Evolutionary conservation across 37 sponge, comb jelly and placozoan species (phyloP).

Genomic region (Hexactinellida sp.): DNA sequence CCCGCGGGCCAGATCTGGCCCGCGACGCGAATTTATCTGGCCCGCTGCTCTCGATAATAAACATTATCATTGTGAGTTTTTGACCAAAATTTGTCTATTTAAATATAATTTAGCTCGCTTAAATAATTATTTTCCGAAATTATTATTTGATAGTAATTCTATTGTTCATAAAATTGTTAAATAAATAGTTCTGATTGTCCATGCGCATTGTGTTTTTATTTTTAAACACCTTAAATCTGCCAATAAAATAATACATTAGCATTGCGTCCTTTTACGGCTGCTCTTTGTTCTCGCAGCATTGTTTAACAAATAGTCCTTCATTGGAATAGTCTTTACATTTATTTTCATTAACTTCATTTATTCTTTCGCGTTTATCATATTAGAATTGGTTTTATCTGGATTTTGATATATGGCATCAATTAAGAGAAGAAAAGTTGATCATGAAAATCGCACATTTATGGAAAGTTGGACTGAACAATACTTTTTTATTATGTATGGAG

Average conservation of each 20-base stretch:
- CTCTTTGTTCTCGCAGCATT: not conserved
- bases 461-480: conserved; percentile 11
- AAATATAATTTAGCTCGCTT: not conserved
- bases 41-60: not conserved
- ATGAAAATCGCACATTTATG: not conserved
- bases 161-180: not conserved
- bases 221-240: not conserved
- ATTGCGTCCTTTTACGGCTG: not conserved
- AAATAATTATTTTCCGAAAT: not conserved
- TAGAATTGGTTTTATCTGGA: not conserved
- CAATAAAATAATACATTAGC: not conserved
- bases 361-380: not conserved
- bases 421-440: conserved; percentile 5
- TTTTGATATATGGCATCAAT: not conserved
- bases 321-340: not conserved
- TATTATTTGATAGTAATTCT: not conserved
- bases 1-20: not conserved
- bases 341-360: not conserved
- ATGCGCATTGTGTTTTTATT: not conserved
- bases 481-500: not conserved
- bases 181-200: not conserved
- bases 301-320: not conserved
- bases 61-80: not conserved
- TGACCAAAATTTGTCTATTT: not conserved
- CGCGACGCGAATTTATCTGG: conserved; percentile 2